Conservation (phyloP, 2,113 vertebrate genomes). For the Pachypanchax playfairii region DNA sequence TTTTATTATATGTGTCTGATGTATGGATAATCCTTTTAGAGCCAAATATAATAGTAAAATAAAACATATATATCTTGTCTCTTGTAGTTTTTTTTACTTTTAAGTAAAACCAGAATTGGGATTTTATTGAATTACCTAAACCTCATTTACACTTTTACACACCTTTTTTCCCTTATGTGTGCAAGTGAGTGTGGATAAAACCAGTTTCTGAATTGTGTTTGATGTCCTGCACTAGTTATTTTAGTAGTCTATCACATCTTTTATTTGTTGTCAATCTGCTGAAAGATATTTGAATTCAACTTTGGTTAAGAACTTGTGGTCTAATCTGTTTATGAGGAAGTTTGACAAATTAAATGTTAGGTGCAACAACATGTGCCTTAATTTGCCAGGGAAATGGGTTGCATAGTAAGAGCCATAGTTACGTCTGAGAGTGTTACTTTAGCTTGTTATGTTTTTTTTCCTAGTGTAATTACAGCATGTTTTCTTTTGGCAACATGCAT, state of each 20-base stretch:
- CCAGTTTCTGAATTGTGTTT: no score
- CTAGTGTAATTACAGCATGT: slow-evolving; percentile 76
- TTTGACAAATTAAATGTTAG: slow-evolving; percentile 54
- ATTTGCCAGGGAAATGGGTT: slow-evolving; percentile 68
- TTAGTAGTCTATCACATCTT: no score
- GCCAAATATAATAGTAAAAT: no score
- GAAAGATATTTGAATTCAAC: slow-evolving; percentile 4
- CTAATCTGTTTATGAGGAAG: slow-evolving; percentile 41
- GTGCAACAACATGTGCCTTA: slow-evolving; percentile 62
- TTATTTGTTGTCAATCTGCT: no score
- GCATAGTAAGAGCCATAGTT: slow-evolving; percentile 51
- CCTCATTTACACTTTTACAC: no score
- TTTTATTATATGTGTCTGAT: no score
- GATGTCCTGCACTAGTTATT: no score
- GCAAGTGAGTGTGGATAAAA: no score
- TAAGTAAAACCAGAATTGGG: not conserved
- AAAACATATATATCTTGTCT: no score
- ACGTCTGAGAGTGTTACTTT: slow-evolving; percentile 62
- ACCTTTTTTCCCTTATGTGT: no score
- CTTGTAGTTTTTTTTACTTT: no score
- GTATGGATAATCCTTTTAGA: no score
- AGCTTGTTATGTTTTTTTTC: slow-evolving; percentile 59
- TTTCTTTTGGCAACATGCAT: slow-evolving; percentile 77
- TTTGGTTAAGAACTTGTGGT: slow-evolving; percentile 20
- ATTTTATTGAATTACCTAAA: not conserved